Conservation (phyloP, 2,888 invertebrate species). For the Polydrusus pterygomalis region DNA sequence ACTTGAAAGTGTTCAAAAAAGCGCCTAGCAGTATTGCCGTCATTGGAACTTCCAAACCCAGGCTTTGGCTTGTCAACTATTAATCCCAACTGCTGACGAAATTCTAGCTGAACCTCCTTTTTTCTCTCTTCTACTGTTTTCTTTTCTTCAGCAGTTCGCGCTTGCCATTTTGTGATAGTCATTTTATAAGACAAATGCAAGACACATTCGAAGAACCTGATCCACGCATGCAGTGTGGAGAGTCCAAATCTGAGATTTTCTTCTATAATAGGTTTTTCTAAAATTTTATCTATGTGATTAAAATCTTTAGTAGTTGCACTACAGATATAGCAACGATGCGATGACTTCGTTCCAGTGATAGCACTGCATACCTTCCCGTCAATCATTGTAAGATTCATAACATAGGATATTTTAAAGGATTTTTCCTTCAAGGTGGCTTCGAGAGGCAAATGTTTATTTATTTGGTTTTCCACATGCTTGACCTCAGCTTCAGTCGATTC, state of each 20-base stretch:
- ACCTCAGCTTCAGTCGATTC: not conserved
- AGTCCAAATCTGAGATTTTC: slow-evolving; percentile 13
- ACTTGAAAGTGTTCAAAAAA: too few relatives aligned
- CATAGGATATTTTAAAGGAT: too few relatives aligned
- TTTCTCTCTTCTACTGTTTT: not conserved
- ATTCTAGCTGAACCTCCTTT: not conserved
- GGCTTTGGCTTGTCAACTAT: too few relatives aligned
- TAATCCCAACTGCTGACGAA: not conserved
- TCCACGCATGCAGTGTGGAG: not conserved
- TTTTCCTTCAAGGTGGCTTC: not conserved
- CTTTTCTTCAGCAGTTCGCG: too few relatives aligned
- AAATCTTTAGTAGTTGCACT: not conserved
- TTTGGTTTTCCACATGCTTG: not conserved
- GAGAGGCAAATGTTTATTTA: not conserved
- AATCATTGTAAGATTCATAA: too few relatives aligned
- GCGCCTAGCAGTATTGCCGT: too few relatives aligned
- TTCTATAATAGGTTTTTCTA: slow-evolving; percentile 2
- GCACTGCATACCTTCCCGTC: not conserved
- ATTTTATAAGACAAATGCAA: not conserved
- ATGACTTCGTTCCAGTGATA: slow-evolving; percentile 1
- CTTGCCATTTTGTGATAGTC: slow-evolving; percentile 11
- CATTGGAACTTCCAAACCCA: too few relatives aligned
- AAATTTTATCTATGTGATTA: slow-evolving; percentile 16
- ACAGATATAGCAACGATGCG: slow-evolving; percentile 5
- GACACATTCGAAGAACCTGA: too few relatives aligned